Evolutionary conservation across 2,113 vertebrate species (phyloP), one percentile per base, ranked within the genome.

Genomic region (Megalops atlanticus): DNA sequence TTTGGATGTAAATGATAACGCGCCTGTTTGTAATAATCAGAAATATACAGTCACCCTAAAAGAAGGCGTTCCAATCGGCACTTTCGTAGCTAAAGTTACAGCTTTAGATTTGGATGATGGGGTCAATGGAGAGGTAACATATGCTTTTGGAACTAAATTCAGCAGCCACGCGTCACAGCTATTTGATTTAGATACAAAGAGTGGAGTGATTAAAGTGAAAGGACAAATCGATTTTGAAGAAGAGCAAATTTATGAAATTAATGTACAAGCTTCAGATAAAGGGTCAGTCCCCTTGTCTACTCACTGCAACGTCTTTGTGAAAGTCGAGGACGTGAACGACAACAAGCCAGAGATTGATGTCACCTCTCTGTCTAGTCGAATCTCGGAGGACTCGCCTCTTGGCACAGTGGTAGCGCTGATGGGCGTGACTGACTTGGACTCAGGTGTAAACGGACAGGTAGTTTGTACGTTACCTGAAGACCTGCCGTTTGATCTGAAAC

Each of bases 301-400:
- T 0, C 87, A 93, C 2, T 86, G 87, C 21, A 89, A 86, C 74
- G 88, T 92, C 1, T 84, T 90, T 3, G 87, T 93, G 74, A 88
- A 93, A 14, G 87, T 96, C 39, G 1, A 91, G 75, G 84, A 89
- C 39, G 47, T 84, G 94, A 96, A 97, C 38, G 95, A 97, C 80
- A 96, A 95, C 76, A 27, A 74, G 5, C 94, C 94, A 0, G 89
- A 91, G 45, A 85, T 96, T 40, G 87, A 86, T 0, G 78, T 95
- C 21, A 94, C 91, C 0, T 93, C 92, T 0, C 70, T 94, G 15
- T 93, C 90, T 0, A 88, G 36, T 0, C 74, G 74, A 5, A 82
- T 93, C 45, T 38, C 88, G 0, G 93, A 93, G 0, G 85, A 93
- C 75, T 84, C 89, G 10, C 87, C 85, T 45, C 83, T 73, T 0